Evolutionary conservation across 1,140 invertebrate genomes (phyloP).

Genomic region (Drosophila nebulosa): DNA sequence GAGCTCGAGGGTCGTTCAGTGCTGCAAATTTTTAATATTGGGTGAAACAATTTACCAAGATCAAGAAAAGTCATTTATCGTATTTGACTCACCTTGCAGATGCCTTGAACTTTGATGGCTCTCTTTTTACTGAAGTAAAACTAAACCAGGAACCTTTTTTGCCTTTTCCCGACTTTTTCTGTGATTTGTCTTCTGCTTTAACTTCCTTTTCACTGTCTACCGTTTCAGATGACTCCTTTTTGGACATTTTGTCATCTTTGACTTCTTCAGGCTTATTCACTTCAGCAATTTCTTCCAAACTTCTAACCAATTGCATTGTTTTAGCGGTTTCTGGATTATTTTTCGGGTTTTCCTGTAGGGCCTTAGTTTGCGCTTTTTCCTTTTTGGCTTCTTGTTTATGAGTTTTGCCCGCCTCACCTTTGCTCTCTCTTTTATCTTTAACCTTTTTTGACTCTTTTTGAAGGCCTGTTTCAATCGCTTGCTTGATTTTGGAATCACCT

Average conservation of each 20-base stretch:
- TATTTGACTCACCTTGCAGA: neutral
- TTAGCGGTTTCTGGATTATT: neutral
- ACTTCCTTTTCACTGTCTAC: neutral
- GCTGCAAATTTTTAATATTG: neutral
- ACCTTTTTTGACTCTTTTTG: neutral
- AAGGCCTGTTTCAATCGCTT: no score
- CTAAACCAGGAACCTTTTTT: neutral
- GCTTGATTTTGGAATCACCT: no score
- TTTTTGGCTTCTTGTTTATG: neutral
- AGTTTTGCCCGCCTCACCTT: neutral
- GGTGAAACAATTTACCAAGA: no score
- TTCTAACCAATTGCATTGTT: neutral
- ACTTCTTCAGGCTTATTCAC: neutral
- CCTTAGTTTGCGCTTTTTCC: neutral
- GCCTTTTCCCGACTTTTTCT: neutral
- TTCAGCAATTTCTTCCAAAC: no score
- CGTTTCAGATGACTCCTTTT: neutral
- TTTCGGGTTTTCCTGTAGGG: neutral
- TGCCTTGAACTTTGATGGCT: neutral
- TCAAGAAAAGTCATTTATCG: no score
- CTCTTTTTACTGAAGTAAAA: neutral
- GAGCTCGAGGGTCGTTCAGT: neutral
- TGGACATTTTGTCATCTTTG: neutral
- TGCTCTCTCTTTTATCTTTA: neutral
- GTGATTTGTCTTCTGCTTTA: neutral